Conservation (phyloP, 1,140 invertebrate genomes). For the Lepidurus apus region DNA sequence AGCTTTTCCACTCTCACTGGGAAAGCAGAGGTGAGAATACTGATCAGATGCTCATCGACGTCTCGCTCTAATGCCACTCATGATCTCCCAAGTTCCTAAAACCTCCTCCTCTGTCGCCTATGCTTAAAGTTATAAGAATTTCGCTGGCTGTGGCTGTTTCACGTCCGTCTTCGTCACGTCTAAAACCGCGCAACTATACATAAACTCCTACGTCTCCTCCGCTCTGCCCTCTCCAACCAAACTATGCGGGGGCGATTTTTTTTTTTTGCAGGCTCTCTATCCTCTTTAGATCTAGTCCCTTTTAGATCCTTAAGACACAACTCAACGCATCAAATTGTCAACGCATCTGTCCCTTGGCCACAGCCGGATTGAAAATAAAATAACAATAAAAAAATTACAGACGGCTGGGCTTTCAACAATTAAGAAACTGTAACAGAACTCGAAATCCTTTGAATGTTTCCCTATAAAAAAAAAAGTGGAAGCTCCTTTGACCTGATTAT, state of each 20-base stretch:
- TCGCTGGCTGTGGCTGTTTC: conserved; percentile 3
- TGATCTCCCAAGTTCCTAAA: neutral
- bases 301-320: neutral
- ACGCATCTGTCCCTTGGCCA: neutral
- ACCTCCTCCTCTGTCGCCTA: neutral
- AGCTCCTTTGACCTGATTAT: neutral
- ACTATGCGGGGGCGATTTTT: conserved; percentile 8
- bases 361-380: conserved; percentile 2
- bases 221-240: neutral
- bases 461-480: neutral
- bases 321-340: neutral
- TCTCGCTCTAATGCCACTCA: conserved; percentile 3
- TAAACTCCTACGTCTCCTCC: neutral
- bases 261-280: neutral
- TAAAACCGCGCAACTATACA: conserved; percentile 18
- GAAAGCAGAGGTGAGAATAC: conserved; percentile 18
- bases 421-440: no score
- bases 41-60: conserved; percentile 11
- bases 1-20: neutral
- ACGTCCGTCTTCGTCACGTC: conserved; percentile 20
- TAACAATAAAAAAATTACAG: neutral
- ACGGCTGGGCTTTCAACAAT: no score
- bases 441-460: neutral
- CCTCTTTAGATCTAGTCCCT: neutral
- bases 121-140: conserved; percentile 11